A percentile compares a stretch with the other conserved stretches of the same genome.
phyloP scores from a whole-genome alignment of 2,797 vertebrate species.

The Gastrophryne carolinensis region DNA sequence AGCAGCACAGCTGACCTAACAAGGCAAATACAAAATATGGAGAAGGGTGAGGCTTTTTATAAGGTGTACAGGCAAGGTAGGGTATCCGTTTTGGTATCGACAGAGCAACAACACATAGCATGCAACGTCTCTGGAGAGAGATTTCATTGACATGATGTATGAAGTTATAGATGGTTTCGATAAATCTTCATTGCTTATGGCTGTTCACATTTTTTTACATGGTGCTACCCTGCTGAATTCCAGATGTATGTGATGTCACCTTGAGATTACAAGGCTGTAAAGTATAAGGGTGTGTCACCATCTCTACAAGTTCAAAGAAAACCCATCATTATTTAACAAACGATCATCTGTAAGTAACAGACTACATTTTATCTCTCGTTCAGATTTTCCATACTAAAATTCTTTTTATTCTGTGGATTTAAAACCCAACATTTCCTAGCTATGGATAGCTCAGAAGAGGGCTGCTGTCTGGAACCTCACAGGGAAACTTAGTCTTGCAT shows the following conservation, averaged over 20 bases:
- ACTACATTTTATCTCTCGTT: background rate
- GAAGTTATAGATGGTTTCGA: background rate
- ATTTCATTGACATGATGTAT: background rate
- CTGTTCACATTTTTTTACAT: background rate
- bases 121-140: background rate
- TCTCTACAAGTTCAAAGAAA: background rate
- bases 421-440: too few species aligned
- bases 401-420: too few species aligned
- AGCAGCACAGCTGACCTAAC: too few species aligned
- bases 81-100: too few species aligned
- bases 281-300: conserved; percentile 9
- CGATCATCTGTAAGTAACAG: background rate
- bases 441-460: too few species aligned
- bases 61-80: too few species aligned
- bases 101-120: too few species aligned
- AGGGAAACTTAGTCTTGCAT: too few species aligned
- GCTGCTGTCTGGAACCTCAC: too few species aligned
- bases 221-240: conserved; percentile 13
- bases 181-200: background rate
- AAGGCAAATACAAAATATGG: too few species aligned
- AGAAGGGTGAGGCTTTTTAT: too few species aligned
- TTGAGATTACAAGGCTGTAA: conserved; percentile 16
- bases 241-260: conserved; percentile 40
- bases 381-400: background rate
- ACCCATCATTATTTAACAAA: background rate